Evolutionary conservation across 2,888 invertebrate species (phyloP).

Genomic region (Dolichomitus sp.): DNA sequence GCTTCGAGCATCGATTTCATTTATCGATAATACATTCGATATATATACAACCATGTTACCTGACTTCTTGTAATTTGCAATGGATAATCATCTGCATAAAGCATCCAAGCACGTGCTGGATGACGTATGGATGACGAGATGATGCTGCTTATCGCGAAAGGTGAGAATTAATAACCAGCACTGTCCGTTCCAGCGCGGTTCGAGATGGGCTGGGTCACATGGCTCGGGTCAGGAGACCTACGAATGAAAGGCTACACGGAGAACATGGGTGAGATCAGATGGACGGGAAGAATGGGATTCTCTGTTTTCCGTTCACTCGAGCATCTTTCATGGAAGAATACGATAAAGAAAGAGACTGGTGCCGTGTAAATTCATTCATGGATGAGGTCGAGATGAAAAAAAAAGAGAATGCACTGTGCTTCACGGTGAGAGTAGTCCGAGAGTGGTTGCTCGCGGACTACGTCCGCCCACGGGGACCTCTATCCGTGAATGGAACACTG

Average conservation of each 20-base stretch:
- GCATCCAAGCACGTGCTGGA: constrained; percentile 42
- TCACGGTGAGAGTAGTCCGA: constrained; percentile 63
- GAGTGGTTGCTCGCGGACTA: constrained; percentile 69
- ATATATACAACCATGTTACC: constrained; percentile 9
- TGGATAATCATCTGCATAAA: constrained; percentile 51
- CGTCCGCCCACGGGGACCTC: constrained; percentile 78
- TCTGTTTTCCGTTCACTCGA: constrained; percentile 38
- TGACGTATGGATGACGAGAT: constrained; percentile 1
- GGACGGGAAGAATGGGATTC: constrained; percentile 52
- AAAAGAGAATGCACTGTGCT: constrained; percentile 43
- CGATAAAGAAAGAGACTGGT: constrained; percentile 14
- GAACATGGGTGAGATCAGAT: constrained; percentile 38
- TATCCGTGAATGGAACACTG: constrained; percentile 65
- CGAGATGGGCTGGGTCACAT: constrained; percentile 22
- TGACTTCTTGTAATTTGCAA: constrained; percentile 6
- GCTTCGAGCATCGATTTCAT: constrained; percentile 52
- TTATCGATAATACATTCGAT: constrained; percentile 47
- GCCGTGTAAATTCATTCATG: constrained; percentile 80
- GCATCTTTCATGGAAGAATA: constrained; percentile 37
- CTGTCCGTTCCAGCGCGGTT: not conserved
- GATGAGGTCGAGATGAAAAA: constrained; percentile 71
- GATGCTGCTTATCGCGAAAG: constrained; percentile 1
- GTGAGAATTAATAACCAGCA: constrained; percentile 26
- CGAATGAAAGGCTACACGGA: constrained; percentile 49
- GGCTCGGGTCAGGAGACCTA: constrained; percentile 51